These are phyloP conservation scores for Cebidichthys violaceus DNA, from an alignment of 2,113 vertebrate species.

Conservation along the genomic window DNA sequence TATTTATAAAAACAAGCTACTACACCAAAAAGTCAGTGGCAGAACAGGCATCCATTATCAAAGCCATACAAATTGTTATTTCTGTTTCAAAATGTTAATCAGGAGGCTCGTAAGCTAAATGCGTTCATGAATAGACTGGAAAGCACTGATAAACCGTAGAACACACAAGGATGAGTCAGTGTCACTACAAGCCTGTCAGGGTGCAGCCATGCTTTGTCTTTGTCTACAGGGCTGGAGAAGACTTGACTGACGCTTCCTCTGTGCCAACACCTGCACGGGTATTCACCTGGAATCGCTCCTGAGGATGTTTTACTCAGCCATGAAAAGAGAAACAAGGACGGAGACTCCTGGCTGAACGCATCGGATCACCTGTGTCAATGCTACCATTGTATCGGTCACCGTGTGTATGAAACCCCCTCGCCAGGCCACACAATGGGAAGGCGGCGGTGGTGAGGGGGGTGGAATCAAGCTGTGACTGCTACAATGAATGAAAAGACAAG, in stretches of 20 bases:
- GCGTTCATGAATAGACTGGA: neutral
- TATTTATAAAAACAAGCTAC: constrained; percentile 12
- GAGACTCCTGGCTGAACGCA: constrained; percentile 66
- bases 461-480: constrained; percentile 73
- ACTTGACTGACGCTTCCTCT: constrained; percentile 57
- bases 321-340: constrained; percentile 72
- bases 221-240: constrained; percentile 35
- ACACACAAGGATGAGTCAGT: constrained; percentile 17
- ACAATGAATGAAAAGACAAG: constrained; percentile 70
- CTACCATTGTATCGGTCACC: constrained; percentile 72
- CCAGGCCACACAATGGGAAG: constrained; percentile 66
- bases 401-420: constrained; percentile 59
- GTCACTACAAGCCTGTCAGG: constrained; percentile 46
- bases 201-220: constrained; percentile 57
- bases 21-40: neutral
- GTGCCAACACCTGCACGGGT: constrained; percentile 76
- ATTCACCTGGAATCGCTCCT: constrained; percentile 68
- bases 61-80: constrained; percentile 8
- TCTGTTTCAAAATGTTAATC: constrained; percentile 8
- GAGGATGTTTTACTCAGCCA: constrained; percentile 71
- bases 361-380: constrained; percentile 81
- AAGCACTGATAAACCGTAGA: constrained; percentile 26
- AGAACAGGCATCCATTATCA: neutral
- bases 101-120: neutral
- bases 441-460: constrained; percentile 28